Conservation (phyloP, 2,888 invertebrate species). For the Odontothrips loti region DNA sequence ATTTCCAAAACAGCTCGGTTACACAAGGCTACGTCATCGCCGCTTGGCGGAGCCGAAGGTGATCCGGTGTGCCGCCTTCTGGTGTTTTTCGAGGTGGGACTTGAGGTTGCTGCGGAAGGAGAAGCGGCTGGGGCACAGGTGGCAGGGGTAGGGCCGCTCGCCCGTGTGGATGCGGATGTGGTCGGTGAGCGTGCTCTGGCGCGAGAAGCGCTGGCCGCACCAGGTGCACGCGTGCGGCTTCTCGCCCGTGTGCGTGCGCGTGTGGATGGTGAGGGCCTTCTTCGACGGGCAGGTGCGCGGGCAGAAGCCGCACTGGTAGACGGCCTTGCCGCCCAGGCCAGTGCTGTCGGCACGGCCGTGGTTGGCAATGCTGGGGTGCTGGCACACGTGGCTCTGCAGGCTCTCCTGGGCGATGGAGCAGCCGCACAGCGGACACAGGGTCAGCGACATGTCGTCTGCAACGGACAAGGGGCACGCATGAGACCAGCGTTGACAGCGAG, state of each 20-base stretch:
- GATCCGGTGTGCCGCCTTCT: no score
- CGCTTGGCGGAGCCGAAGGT: no score
- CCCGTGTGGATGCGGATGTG: neutral
- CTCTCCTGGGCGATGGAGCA: neutral
- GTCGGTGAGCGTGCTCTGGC: neutral
- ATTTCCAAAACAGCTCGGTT: neutral
- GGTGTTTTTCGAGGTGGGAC: neutral
- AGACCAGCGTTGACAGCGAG: no score
- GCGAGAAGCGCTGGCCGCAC: neutral
- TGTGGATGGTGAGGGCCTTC: neutral
- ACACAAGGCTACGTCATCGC: neutral
- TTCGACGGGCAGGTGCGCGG: neutral
- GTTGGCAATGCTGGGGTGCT: no score
- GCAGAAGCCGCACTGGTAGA: neutral
- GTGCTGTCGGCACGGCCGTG: no score
- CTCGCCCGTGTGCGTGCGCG: constrained; percentile 8
- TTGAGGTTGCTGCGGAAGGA: neutral
- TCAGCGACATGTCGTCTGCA: no score
- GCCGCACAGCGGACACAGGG: neutral
- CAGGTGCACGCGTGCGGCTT: neutral
- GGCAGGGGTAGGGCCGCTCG: neutral
- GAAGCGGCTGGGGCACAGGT: neutral
- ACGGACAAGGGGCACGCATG: no score
- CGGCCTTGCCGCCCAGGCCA: neutral
- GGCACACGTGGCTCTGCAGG: neutral